Conservation (phyloP, 1,140 invertebrate species). For the Leptinotarsa lineolata region DNA sequence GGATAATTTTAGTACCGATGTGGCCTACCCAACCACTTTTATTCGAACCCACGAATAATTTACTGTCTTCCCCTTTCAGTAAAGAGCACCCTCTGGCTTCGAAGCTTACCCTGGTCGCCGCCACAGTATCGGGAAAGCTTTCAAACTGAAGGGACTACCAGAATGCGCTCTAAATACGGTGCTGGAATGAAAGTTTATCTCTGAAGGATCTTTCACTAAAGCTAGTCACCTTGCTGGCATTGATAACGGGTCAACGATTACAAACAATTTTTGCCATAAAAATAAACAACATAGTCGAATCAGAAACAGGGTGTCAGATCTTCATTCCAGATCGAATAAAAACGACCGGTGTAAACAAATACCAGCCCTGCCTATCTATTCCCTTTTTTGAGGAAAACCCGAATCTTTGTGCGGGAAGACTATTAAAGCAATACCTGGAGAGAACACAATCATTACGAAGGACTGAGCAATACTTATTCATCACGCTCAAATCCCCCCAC, state of each 20-base stretch:
- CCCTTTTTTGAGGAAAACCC: slow-evolving; percentile 12
- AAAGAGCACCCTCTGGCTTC: slow-evolving; percentile 40
- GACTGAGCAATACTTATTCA: background rate
- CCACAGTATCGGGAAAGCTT: slow-evolving; percentile 37
- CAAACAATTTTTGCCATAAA: slow-evolving; percentile 20
- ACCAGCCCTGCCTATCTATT: background rate
- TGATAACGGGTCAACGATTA: slow-evolving; percentile 35
- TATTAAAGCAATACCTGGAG: background rate
- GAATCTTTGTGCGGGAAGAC: slow-evolving; percentile 18
- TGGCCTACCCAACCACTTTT: slow-evolving; percentile 35
- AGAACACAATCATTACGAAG: too few species aligned
- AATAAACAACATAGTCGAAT: background rate
- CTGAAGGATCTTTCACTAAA: slow-evolving; percentile 25
- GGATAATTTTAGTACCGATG: slow-evolving; percentile 50
- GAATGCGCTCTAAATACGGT: background rate
- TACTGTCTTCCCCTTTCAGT: slow-evolving; percentile 32
- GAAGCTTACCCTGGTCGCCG: slow-evolving; percentile 17
- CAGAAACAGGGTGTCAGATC: background rate
- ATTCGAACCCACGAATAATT: slow-evolving; percentile 11
- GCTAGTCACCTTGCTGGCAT: slow-evolving; percentile 30
- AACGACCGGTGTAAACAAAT: background rate
- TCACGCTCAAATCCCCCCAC: slow-evolving; percentile 26
- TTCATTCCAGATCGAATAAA: slow-evolving; percentile 6
- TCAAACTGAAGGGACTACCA: slow-evolving; percentile 11
- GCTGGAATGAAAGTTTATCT: background rate